These are phyloP conservation scores for Pipistrellus pipistrellus DNA, from an alignment of 2,797 vertebrate species.

Conservation along the genomic window DNA sequence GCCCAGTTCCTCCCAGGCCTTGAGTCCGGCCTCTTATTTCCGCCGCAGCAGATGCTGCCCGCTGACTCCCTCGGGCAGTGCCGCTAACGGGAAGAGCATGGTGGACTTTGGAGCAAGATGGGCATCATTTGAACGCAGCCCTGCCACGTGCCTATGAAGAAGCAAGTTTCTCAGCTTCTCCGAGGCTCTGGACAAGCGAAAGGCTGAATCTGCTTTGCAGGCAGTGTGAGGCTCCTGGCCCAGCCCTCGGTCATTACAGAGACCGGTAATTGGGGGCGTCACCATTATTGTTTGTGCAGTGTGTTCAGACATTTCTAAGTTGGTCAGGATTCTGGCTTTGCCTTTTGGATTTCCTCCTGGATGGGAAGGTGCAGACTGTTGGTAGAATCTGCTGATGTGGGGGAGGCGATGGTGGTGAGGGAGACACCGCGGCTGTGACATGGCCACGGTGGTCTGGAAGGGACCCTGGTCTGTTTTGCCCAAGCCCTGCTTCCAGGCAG, in stretches of 20 bases:
- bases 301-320: background rate
- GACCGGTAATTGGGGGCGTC: background rate
- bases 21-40: background rate
- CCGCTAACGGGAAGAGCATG: background rate
- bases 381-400: background rate
- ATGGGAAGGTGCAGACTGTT: background rate
- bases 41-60: background rate
- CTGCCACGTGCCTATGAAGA: background rate
- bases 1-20: background rate
- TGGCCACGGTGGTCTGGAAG: background rate
- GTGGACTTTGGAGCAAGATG: background rate
- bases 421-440: background rate
- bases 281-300: background rate
- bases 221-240: background rate
- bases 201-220: background rate
- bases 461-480: background rate
- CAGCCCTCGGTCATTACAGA: background rate
- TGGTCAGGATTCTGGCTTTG: slow-evolving; percentile 3
- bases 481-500: background rate
- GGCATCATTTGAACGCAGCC: background rate
- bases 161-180: background rate
- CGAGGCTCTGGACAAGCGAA: background rate
- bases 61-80: background rate
- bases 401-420: background rate
- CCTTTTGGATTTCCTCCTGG: background rate